phyloP scores from a whole-genome alignment of 2,797 vertebrate genomes.

The Neopelma chrysocephalum region DNA sequence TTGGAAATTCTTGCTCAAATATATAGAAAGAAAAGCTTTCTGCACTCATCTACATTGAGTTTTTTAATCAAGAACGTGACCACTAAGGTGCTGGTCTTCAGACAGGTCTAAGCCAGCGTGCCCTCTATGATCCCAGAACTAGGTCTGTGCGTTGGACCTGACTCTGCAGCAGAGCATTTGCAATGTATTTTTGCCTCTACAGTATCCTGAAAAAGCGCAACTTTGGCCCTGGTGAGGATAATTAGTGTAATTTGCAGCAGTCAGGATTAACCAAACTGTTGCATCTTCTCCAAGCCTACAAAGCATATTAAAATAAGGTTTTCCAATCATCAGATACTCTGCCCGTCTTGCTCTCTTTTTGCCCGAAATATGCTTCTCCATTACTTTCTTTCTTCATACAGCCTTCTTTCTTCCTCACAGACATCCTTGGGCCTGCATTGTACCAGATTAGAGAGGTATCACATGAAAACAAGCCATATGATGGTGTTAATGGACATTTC shows the following conservation, averaged over 20 bases:
- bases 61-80: not conserved
- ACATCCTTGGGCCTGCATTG: fast-evolving
- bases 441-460: not conserved
- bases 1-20: not conserved
- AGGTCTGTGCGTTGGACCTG: not conserved
- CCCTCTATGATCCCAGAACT: not conserved
- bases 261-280: not conserved
- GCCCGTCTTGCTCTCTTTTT: not conserved
- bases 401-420: not conserved
- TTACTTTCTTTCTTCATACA: not conserved
- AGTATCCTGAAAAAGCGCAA: not conserved
- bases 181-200: not conserved
- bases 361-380: not conserved
- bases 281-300: not conserved
- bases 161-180: not conserved
- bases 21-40: not conserved
- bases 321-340: not conserved
- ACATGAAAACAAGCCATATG: not conserved
- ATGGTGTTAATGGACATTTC: not conserved
- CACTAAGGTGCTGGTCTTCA: not conserved
- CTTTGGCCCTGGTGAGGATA: not conserved
- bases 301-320: not conserved
- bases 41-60: not conserved
- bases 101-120: fast-evolving
- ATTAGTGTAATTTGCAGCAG: not conserved